Conservation (phyloP, 2,888 invertebrate genomes). For the Ceraclea dissimilis region DNA sequence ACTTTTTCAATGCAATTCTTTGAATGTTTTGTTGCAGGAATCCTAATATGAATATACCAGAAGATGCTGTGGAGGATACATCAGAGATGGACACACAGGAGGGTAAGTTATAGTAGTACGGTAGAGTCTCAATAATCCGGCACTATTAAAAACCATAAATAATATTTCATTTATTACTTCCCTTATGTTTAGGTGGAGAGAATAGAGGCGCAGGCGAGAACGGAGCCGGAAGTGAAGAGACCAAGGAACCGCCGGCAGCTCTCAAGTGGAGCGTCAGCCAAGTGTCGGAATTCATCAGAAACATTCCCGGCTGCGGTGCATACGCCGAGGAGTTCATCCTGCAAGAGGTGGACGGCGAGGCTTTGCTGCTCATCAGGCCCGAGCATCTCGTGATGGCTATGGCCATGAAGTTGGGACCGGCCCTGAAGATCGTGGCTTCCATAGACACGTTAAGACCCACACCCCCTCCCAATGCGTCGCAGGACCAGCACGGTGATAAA, state of each 20-base stretch:
- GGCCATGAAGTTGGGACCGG: slow-evolving; percentile 93
- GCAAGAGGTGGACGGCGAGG: slow-evolving; percentile 96
- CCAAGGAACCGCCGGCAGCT: slow-evolving; percentile 13
- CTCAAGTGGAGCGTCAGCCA: slow-evolving; percentile 42
- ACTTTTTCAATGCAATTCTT: too few species aligned
- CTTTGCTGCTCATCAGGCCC: slow-evolving; percentile 82
- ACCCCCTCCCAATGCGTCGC: neutral
- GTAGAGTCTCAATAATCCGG: too few species aligned
- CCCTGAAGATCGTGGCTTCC: slow-evolving; percentile 89
- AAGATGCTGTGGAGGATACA: neutral
- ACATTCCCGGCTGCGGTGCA: slow-evolving; percentile 81
- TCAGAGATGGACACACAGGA: neutral
- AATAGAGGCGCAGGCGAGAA: slow-evolving; percentile 6
- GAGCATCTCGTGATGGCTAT: slow-evolving; percentile 93
- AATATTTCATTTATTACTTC: too few species aligned
- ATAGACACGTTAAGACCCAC: slow-evolving; percentile 77
- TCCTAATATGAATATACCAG: neutral
- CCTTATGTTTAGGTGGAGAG: slow-evolving; percentile 4
- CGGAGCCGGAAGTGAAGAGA: slow-evolving; percentile 16
- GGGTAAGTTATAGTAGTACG: neutral
- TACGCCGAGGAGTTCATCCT: slow-evolving; percentile 92
- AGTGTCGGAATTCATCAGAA: slow-evolving; percentile 83
- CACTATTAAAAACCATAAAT: too few species aligned
- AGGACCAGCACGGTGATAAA: slow-evolving; percentile 3
- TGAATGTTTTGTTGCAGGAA: neutral